Evolutionary conservation across 2,888 invertebrate species (phyloP), one percentile per base, ranked within the genome.

Genomic region (Drosophila paramelanica): DNA sequence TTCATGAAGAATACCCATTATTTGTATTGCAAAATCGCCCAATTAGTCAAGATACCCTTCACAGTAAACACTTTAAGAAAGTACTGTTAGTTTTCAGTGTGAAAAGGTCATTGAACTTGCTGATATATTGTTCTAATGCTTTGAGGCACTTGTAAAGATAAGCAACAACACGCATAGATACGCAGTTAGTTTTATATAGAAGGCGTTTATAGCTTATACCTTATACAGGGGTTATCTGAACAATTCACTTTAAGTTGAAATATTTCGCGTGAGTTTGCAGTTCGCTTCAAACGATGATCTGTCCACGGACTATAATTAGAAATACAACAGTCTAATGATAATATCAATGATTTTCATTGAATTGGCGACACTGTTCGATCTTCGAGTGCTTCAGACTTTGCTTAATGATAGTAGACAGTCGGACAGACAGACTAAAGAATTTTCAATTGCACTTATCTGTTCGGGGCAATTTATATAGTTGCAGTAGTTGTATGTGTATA

Each of bases 81-180:
- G 43, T 49, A 36, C 46, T 20, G 27, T 70, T 56, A 11, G 42
- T 14, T 52, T 56, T 42, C 8, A 27, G 39, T 57, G 55, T 36
- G 49, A 47, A 62, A 56, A 59, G 73, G 55, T 73, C 74, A 72
- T 36, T 72, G 77, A 77, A 61, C 77, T 38, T 0, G 2, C 7
- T 39, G 76, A 66, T 59, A 52, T 67, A 61, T 51, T 57, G 55
- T 68, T 68, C 73, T 73, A 73, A 73, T 59, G 68, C 14, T 27
- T 53, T 27, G 55, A n/a, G 31, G 65, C 65, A 65, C 68, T 73
- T 59, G 74, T 65, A 46, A 65, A 75, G 75, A 75, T 75, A 75
- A 75, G 75, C 56, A 36, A 13, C 14, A 31, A 11, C n/a, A 50
- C 39, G 50, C 41, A 46, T 59, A 31, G 43, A n/a, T 27, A 45